Percentiles rank a stretch among this genome's conserved stretches.
Conservation (phyloP, 2,797 vertebrate species). For the Diplodus puntazzo region DNA sequence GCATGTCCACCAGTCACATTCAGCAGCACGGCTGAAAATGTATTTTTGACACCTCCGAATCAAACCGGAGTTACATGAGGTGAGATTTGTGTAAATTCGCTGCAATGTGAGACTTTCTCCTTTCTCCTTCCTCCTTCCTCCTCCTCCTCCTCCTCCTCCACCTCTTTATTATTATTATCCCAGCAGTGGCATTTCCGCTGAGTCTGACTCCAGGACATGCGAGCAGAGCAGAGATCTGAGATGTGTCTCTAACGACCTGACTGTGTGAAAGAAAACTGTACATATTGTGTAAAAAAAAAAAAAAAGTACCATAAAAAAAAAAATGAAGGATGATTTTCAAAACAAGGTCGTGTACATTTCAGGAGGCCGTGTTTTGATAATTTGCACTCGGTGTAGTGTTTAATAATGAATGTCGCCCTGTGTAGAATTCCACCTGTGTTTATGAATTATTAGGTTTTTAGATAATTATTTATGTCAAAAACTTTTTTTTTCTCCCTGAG, state of each 20-base stretch:
- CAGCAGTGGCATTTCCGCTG: conserved; percentile 45
- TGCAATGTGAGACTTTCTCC: not conserved
- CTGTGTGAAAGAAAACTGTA: conserved; percentile 94
- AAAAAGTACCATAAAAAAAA: conserved; percentile 49
- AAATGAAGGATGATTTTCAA: conserved; percentile 87
- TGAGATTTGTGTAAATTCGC: conserved; percentile 10
- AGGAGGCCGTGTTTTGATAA: conserved; percentile 90
- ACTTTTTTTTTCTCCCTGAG: conserved; percentile 84
- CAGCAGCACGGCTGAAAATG: conserved; percentile 16
- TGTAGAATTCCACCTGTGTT: conserved; percentile 95
- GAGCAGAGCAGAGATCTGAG: conserved; percentile 63
- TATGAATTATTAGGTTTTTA: conserved; percentile 95
- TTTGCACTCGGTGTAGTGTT: conserved; percentile 98
- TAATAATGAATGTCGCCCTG: conserved; percentile 96
- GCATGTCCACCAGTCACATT: conserved; percentile 61
- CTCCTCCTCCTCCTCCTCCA: not conserved
- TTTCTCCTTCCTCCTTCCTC: not conserved
- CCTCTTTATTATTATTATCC: conserved; percentile 25
- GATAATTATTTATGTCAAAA: conserved; percentile 98
- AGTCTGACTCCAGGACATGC: conserved; percentile 67
- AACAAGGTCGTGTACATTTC: conserved; percentile 97
- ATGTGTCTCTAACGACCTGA: conserved; percentile 84
- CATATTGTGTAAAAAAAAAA: conserved; percentile 90
- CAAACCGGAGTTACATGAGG: conserved; percentile 17
- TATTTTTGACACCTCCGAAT: conserved; percentile 11